phyloP scores from a whole-genome alignment of 53 echinoderm and acorn worm genomes.

The Henricia sp. region DNA sequence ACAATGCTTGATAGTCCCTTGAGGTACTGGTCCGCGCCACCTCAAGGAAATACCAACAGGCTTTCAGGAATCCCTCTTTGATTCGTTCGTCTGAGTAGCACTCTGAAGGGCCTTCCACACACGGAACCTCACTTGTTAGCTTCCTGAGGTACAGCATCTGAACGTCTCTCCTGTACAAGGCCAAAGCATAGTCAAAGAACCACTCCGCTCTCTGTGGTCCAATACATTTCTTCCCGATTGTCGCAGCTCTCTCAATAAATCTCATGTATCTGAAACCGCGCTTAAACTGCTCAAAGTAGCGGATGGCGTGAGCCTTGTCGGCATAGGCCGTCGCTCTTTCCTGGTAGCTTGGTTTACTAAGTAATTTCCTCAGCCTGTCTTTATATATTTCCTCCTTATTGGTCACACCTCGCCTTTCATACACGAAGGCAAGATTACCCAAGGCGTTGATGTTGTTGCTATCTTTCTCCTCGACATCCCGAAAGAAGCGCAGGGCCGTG shows the following conservation, averaged over 20 bases:
- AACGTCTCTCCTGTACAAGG: conserved; percentile 78
- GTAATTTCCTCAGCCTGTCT: conserved; percentile 34
- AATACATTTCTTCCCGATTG: conserved; percentile 62
- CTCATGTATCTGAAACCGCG: conserved; percentile 82
- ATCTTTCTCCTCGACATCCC: conserved; percentile 66
- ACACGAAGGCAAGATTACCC: conserved; percentile 63
- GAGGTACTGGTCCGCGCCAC: conserved; percentile 63
- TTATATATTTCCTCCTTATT: conserved; percentile 11
- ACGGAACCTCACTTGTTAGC: conserved; percentile 7
- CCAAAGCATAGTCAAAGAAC: conserved; percentile 89
- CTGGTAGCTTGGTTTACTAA: conserved; percentile 30
- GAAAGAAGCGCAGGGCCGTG: conserved; percentile 60
- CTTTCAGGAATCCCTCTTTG: conserved; percentile 66
- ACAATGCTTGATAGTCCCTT: conserved; percentile 60
- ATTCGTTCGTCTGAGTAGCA: conserved; percentile 52
- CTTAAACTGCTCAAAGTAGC: conserved; percentile 86
- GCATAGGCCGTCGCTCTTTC: conserved; percentile 79
- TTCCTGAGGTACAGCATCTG: conserved; percentile 80
- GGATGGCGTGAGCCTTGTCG: conserved; percentile 75
- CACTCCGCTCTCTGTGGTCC: conserved; percentile 73
- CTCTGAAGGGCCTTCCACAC: background rate
- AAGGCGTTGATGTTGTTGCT: conserved; percentile 76
- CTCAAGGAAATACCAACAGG: conserved; percentile 62
- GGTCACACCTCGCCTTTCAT: conserved; percentile 3
- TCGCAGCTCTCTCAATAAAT: conserved; percentile 75